These are phyloP conservation scores for Rhaphigaster nebulosa DNA, from an alignment of 2,888 invertebrate species.

Conservation along the genomic window DNA sequence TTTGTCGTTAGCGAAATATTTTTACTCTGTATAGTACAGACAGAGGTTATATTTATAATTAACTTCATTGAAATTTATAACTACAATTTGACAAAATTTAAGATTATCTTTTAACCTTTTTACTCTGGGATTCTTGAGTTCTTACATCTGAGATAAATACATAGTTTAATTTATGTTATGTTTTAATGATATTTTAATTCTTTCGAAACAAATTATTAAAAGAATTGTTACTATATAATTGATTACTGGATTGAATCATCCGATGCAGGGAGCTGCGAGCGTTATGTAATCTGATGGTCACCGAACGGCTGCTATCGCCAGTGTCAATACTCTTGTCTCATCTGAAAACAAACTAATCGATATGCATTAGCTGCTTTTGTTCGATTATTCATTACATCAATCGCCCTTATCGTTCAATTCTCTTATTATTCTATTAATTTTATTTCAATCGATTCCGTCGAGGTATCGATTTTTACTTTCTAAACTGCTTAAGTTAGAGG, in stretches of 20 bases:
- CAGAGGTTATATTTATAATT: too few relatives aligned
- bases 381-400: not conserved
- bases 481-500: too few relatives aligned
- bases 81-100: too few relatives aligned
- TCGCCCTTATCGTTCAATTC: not conserved
- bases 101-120: too few relatives aligned
- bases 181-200: too few relatives aligned
- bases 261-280: not conserved
- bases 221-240: not conserved
- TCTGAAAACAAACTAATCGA: not conserved
- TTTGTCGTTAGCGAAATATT: too few relatives aligned
- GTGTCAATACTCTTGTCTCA: conserved; percentile 5
- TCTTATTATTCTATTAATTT: not conserved
- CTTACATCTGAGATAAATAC: too few relatives aligned
- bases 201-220: not conserved
- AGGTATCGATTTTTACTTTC: too few relatives aligned
- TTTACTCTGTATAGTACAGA: too few relatives aligned
- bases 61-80: too few relatives aligned
- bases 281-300: not conserved
- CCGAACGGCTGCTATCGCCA: not conserved
- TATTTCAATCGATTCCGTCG: not conserved
- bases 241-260: not conserved
- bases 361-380: not conserved
- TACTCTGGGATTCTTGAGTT: too few relatives aligned
- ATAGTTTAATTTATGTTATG: too few relatives aligned